Base-by-base conservation (phyloP, 2,113 vertebrate species). In the Lagopus muta region DNA sequence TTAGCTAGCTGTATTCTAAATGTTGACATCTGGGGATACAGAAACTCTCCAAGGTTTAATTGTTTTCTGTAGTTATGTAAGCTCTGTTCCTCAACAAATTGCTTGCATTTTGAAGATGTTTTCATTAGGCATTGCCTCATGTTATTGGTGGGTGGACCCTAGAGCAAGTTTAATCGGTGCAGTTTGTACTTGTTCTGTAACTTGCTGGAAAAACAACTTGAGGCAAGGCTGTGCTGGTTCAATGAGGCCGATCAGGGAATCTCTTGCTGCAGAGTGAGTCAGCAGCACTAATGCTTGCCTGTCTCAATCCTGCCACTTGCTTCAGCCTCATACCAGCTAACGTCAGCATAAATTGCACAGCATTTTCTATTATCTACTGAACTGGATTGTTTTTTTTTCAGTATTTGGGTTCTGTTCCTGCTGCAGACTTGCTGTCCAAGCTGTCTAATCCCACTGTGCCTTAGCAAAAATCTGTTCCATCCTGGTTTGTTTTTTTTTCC, bases 261-360 rank as follows among this genome's bases (percentile, higher is more conserved):
- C 52, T 62, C 70, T 76, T 3, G 1, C 89, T 92, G 89, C 89
- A 86, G 78, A 70, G 65, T 94, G 91, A 95, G 93, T 94, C 91
- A 97, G 93, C 93, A 93, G 74, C 55, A 66, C 38, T 22, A 48
- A 54, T 4, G 0, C 61, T 1, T n/a, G 83, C 10, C 66, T 84
- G 61, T 36, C 43, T 79, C 78, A 87, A 1, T 45, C 36, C 50
- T 65, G n/a, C 62, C 45, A 57, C 43, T 36, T 93, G 78, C 76
- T 89, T 80, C 82, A 91, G 64, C 54, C 75, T 48, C 57, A 16
- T 3, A 1, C 45, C 43, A 38, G 10, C 71, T 70, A 27, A 42
- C 11, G 34, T 47, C 42, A 38, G 38, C 48, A 52, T 8, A 19
- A 32, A 52, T 8, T 43, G 36, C 52, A 24, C 14, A 47, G 67